A percentile compares a stretch with the other conserved stretches of the same genome.
These are phyloP conservation scores for Plecturocebus donacophilus DNA, from an alignment of 2,113 vertebrate species.

Conservation along the genomic window DNA sequence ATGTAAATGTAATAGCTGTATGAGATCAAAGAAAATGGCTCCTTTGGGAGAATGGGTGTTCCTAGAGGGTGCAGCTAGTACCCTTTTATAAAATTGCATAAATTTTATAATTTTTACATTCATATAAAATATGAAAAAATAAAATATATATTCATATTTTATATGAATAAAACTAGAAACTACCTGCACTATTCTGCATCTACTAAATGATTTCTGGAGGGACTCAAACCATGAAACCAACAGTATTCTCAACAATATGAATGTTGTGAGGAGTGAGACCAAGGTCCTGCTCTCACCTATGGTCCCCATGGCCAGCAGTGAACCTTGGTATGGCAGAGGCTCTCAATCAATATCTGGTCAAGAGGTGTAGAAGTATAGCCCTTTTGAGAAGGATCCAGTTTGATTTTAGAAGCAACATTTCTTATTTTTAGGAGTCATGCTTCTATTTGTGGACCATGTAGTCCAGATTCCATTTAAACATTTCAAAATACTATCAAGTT, in stretches of 20 bases:
- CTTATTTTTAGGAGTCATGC: background rate
- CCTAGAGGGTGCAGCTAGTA: background rate
- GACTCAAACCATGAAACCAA: background rate
- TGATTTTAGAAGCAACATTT: background rate
- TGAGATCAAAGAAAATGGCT: background rate
- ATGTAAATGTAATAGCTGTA: background rate
- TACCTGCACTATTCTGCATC: background rate
- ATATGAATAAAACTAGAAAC: background rate
- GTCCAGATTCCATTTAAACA: background rate
- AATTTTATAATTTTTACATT: too few relatives aligned
- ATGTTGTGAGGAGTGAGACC: background rate
- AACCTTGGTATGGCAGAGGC: background rate
- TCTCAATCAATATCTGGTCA: background rate
- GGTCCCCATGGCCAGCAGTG: background rate
- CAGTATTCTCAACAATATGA: background rate
- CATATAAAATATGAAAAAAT: too few relatives aligned
- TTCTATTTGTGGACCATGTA: background rate
- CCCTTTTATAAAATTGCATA: too few relatives aligned
- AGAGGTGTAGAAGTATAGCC: background rate
- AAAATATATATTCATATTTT: too few relatives aligned
- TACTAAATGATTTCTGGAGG: background rate
- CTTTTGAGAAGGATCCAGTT: background rate
- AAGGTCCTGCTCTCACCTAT: background rate
- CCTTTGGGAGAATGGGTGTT: background rate
- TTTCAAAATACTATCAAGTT: slow-evolving; percentile 8